These are phyloP conservation scores for Ormyrus thymus DNA, from an alignment of 2,888 invertebrate genomes.

Conservation along the genomic window DNA sequence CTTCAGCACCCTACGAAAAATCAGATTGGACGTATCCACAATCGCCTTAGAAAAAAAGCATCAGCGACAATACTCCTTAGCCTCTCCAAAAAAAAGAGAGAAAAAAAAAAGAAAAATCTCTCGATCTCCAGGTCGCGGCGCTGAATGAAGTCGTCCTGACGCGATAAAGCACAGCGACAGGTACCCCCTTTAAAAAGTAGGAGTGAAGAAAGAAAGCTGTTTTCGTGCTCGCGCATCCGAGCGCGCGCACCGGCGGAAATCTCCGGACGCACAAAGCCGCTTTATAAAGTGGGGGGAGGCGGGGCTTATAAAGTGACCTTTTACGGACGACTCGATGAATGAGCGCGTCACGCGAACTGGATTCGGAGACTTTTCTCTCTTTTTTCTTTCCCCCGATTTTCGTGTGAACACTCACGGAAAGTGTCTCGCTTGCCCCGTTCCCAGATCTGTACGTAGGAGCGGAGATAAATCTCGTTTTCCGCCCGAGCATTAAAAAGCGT, in stretches of 20 bases:
- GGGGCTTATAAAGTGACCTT: slow-evolving; percentile 70
- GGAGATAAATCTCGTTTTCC: slow-evolving; percentile 50
- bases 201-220: slow-evolving; percentile 61
- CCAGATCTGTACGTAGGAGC: not conserved
- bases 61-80: slow-evolving; percentile 36
- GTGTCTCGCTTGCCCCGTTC: slow-evolving; percentile 14
- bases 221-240: slow-evolving; percentile 68
- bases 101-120: not conserved
- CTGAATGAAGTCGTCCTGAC: slow-evolving; percentile 51
- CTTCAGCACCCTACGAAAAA: slow-evolving; percentile 22
- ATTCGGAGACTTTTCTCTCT: slow-evolving; percentile 29
- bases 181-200: slow-evolving; percentile 51
- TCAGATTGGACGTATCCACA: slow-evolving; percentile 39
- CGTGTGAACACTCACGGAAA: slow-evolving; percentile 35
- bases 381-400: not conserved
- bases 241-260: slow-evolving; percentile 65
- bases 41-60: slow-evolving; percentile 12
- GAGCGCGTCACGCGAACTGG: slow-evolving; percentile 62
- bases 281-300: slow-evolving; percentile 64
- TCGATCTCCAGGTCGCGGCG: slow-evolving; percentile 40
- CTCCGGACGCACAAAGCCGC: slow-evolving; percentile 63
- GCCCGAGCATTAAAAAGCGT: slow-evolving; percentile 33
- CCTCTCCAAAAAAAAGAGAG: slow-evolving; percentile 17
- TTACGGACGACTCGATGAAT: slow-evolving; percentile 62
- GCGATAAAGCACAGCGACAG: slow-evolving; percentile 54